A percentile compares a stretch with the other conserved stretches of the same genome.
phyloP scores from a whole-genome alignment of 2,797 vertebrate species.

The Knipowitschia caucasica region DNA sequence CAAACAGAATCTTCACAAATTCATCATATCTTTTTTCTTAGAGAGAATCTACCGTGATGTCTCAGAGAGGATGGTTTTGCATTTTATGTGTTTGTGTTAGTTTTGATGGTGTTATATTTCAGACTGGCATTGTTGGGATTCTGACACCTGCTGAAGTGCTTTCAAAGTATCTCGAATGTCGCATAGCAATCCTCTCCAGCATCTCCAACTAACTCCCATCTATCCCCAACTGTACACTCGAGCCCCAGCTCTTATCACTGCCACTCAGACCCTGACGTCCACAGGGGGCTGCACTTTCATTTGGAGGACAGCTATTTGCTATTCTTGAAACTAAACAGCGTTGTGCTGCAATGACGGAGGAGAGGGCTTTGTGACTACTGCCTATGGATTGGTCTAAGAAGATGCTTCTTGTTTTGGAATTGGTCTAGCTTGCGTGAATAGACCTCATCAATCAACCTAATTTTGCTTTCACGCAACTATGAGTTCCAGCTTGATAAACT shows the following conservation, averaged over 20 bases:
- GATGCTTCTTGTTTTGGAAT: slow-evolving; percentile 16
- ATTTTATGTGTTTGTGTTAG: slow-evolving; percentile 51
- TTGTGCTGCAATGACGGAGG: slow-evolving; percentile 19
- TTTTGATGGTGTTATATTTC: slow-evolving; percentile 59
- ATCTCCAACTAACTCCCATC: slow-evolving; percentile 34
- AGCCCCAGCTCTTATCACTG: slow-evolving; percentile 62
- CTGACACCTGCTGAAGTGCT: slow-evolving; percentile 70
- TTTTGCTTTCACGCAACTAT: slow-evolving; percentile 39
- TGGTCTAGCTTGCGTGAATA: slow-evolving; percentile 16
- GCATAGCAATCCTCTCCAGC: slow-evolving; percentile 39
- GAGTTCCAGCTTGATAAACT: slow-evolving; percentile 79
- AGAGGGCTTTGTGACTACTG: slow-evolving; percentile 21
- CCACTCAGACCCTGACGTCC: slow-evolving; percentile 57
- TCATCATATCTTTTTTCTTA: not conserved
- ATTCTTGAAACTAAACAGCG: slow-evolving; percentile 53
- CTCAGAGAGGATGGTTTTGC: slow-evolving; percentile 12
- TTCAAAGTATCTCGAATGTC: slow-evolving; percentile 73
- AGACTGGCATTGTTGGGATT: slow-evolving; percentile 59
- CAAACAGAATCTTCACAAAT: not conserved
- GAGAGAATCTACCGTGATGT: not conserved
- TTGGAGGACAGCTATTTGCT: slow-evolving; percentile 51
- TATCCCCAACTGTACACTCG: slow-evolving; percentile 51
- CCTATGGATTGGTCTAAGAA: slow-evolving; percentile 11
- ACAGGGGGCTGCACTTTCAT: slow-evolving; percentile 54
- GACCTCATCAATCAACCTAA: slow-evolving; percentile 6